Evolutionary conservation across 1,140 invertebrate species (phyloP), one percentile per base, ranked within the genome.

Genomic region (Brachionus calyciflorus): DNA sequence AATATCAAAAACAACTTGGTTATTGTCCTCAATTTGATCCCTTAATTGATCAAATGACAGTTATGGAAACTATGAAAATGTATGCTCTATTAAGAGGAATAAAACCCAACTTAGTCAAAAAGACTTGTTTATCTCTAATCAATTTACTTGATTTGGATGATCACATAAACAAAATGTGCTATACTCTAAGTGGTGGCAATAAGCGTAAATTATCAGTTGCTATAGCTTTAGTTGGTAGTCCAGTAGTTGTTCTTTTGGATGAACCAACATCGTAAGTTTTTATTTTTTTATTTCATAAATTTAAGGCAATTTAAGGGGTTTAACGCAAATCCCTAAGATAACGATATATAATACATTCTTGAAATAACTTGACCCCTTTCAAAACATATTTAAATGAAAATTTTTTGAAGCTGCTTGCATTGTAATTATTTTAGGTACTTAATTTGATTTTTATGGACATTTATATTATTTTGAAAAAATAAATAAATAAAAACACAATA

Each of bases 221-320:
- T 12, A 81, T 87, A 7, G 82, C 86, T 26, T 80, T 86, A 77
- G 55, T 87, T n/a, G 86, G 85, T 17, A 81, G 84, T 26, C 85
- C 86, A 70, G 78, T 80, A 37, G 69, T 87, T 57, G 77, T 12
- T 24, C 28, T 94, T 65, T 87, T 95, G 84, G 94, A 87, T 80
- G 85, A 86, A 77, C 86, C 86, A 41, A 85, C 85, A 6, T 73
- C 69, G 73, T 76, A 44, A 76, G 17, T 41, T 41, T n/a, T 19
- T 53, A 12, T 10, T 14, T 77, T 19, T 63, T 65, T 33, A n/a
- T n/a, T n/a, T n/a, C n/a, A n/a, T n/a, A n/a, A n/a, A n/a, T n/a
- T n/a, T n/a, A n/a, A n/a, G n/a, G n/a, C n/a, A n/a, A n/a, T n/a
- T n/a, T n/a, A n/a, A n/a, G n/a, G n/a, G n/a, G n/a, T n/a, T n/a